Evolutionary conservation across 2,888 invertebrate species (phyloP).

Genomic region (Eurytoma californica): DNA sequence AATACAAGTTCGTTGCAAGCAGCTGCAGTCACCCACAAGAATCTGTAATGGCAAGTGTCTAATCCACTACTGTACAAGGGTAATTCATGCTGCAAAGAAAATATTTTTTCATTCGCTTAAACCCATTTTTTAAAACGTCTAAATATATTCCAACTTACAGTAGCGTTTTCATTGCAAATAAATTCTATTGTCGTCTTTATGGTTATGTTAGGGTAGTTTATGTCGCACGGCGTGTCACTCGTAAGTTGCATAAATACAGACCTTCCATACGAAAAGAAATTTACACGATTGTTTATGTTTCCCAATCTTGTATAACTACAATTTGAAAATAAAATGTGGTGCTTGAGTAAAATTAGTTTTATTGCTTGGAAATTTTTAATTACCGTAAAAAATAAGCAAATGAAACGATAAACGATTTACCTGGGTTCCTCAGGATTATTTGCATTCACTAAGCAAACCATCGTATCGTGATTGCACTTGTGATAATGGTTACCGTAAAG

Average conservation of each 20-base stretch:
- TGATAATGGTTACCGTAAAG: conserved; percentile 14
- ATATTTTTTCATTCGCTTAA: too few relatives aligned
- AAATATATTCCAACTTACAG: too few relatives aligned
- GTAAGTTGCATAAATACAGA: background rate
- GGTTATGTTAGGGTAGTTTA: background rate
- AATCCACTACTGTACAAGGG: conserved; percentile 12
- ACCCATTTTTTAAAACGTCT: too few relatives aligned
- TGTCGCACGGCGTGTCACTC: background rate
- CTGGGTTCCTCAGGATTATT: background rate
- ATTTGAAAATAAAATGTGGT: background rate
- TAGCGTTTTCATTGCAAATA: conserved; percentile 23
- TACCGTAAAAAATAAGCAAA: too few relatives aligned
- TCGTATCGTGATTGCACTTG: background rate
- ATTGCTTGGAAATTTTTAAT: background rate
- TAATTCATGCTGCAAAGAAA: background rate
- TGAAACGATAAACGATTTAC: background rate
- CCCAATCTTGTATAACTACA: conserved; percentile 24
- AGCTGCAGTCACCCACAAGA: conserved; percentile 21
- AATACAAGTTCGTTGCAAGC: conserved; percentile 28
- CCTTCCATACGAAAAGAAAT: background rate
- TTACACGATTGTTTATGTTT: background rate
- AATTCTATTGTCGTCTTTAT: conserved; percentile 9
- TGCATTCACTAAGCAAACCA: conserved; percentile 17
- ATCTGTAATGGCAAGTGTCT: conserved; percentile 15
- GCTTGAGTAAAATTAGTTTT: background rate